Base-by-base conservation (phyloP, 1,140 invertebrate genomes). In the Doryteuthis pealeii region DNA sequence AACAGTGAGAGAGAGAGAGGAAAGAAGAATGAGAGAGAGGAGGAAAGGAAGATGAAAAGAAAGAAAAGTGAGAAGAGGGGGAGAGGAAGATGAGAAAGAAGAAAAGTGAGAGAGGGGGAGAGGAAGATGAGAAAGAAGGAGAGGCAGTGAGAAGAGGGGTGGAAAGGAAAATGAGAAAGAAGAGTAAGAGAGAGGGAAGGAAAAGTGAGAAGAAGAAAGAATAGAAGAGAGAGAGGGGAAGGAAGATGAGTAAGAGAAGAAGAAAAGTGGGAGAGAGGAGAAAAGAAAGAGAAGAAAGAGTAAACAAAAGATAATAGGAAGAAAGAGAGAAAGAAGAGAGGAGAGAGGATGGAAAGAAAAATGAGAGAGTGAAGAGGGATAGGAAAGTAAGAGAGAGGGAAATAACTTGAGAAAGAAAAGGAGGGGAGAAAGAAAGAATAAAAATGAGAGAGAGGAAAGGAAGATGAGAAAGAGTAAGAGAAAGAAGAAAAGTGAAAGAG, bases 271-370 rank as follows among this genome's bases (percentile, higher is more conserved):
- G 10, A 40, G 10, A 40, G 10, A 40, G 10, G 4, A 40, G 10
- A 40, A 40, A 40, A 40, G 10, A 40, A 40, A 40, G 10, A 40
- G 10, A 40, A 40, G 4, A 40, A 40, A 5, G 35, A 5, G 35
- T 40, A 40, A 40, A 40, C 10, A 5, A 40, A n/a, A n/a, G n/a
- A n/a, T n/a, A n/a, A 30, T 32, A 33, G 15, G 22, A 33, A 70
- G 35, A 26, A 43, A 35, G 15, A 62, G n/a, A 71, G 26, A 2
- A 15, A 18, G 43, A 54, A n/a, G 8, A 26, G 31, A 90, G 91
- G 3, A 87, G 82, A 40, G 10, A 40, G 35, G 35, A 40, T 40
- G 35, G 35, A 40, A 10, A 40, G 4, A 40, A 40, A 40, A 10
- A 40, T 10, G 35, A 40, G 35, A 40, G 35, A 40, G 35, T 40